Conservation (phyloP, 2,113 vertebrate genomes). For the Scatophagus argus region DNA sequence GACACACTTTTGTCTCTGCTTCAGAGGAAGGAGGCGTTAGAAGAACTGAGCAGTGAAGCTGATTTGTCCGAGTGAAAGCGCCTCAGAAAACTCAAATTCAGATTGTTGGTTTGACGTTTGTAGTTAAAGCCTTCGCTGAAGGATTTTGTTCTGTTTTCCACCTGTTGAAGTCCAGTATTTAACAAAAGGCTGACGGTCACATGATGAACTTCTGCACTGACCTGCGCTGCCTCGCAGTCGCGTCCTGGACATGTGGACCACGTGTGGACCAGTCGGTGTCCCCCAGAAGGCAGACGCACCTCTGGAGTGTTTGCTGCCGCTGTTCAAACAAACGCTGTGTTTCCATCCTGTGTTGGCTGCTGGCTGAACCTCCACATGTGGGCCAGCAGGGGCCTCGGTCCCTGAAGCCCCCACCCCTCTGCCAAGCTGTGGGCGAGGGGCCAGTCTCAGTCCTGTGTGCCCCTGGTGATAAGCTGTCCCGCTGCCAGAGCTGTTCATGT, state of each 20-base stretch:
- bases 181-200: neutral
- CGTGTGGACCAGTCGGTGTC: no score
- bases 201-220: neutral
- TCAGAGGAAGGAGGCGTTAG: no score
- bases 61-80: no score
- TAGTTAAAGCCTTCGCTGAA: neutral
- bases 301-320: neutral
- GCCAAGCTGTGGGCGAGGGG: slow-evolving; percentile 61
- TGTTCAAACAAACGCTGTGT: neutral
- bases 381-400: slow-evolving; percentile 14
- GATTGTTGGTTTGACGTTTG: no score
- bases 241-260: neutral
- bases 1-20: no score
- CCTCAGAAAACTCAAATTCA: no score
- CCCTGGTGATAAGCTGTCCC: slow-evolving; percentile 65
- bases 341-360: slow-evolving; percentile 24
- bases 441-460: slow-evolving; percentile 62
- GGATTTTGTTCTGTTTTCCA: neutral
- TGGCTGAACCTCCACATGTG: slow-evolving; percentile 47
- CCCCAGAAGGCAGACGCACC: neutral
- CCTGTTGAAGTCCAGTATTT: neutral
- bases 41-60: no score
- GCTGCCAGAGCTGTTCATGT: slow-evolving; percentile 43
- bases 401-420: slow-evolving; percentile 13
- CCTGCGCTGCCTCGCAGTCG: neutral